These are phyloP conservation scores for Nerophis ophidion DNA, from an alignment of 2,113 vertebrate genomes.

Conservation along the genomic window DNA sequence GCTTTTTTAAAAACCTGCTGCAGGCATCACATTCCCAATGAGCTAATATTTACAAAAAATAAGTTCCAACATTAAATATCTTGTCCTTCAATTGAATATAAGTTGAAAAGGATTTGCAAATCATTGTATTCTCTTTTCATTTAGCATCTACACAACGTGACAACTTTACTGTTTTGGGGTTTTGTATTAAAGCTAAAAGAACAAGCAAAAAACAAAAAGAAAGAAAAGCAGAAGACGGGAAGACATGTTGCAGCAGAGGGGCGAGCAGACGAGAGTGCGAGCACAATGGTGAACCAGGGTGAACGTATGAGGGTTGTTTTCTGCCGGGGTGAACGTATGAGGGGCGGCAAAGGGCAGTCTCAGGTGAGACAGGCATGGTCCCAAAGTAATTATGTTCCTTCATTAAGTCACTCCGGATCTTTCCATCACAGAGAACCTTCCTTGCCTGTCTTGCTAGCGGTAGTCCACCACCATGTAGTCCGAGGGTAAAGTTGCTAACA, in stretches of 20 bases:
- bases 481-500: constrained; percentile 49
- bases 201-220: too few relatives aligned
- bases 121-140: too few relatives aligned
- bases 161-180: neutral
- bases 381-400: constrained; percentile 72
- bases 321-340: constrained; percentile 44
- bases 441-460: constrained; percentile 34
- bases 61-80: too few relatives aligned
- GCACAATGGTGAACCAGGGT: constrained; percentile 29
- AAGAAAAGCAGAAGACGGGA: neutral
- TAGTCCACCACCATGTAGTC: constrained; percentile 44
- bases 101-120: too few relatives aligned
- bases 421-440: constrained; percentile 44
- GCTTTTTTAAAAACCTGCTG: too few relatives aligned
- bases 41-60: too few relatives aligned
- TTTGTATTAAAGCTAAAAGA: too few relatives aligned
- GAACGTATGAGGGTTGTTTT: constrained; percentile 46
- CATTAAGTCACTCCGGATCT: constrained; percentile 69
- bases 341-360: constrained; percentile 50
- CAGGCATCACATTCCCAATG: too few relatives aligned
- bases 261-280: too few relatives aligned
- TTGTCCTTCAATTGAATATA: too few relatives aligned
- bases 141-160: too few relatives aligned
- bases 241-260: constrained; percentile 8
- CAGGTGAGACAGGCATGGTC: constrained; percentile 61